Conservation (phyloP, 2,113 vertebrate species). For the Semicossyphus pulcher region DNA sequence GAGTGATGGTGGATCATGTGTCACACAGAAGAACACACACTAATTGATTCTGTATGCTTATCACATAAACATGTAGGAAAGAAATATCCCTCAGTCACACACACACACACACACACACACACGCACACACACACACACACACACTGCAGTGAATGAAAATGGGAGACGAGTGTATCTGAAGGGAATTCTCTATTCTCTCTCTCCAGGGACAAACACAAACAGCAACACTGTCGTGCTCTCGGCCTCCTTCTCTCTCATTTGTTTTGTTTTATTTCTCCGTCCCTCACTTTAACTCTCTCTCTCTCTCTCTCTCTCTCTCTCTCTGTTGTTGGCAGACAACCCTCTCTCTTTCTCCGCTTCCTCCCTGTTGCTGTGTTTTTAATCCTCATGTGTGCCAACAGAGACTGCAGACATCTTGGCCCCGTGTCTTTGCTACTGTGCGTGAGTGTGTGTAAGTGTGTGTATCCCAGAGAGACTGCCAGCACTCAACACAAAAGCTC, state of each 20-base stretch:
- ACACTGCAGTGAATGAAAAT: conserved; percentile 2
- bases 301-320: too few species aligned
- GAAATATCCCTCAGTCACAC: neutral
- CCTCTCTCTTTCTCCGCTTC: conserved; percentile 38
- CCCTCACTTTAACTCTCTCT: conserved; percentile 15
- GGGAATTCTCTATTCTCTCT: conserved; percentile 24
- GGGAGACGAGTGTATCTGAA: conserved; percentile 9
- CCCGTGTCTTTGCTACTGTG: conserved; percentile 35
- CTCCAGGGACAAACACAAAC: conserved; percentile 31
- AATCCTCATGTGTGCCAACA: conserved; percentile 55
- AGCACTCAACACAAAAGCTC: conserved; percentile 62
- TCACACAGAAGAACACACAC: neutral
- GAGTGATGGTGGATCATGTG: neutral
- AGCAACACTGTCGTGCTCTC: conserved; percentile 7
- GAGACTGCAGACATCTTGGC: conserved; percentile 68
- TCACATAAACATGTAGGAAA: neutral
- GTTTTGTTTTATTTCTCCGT: conserved; percentile 9
- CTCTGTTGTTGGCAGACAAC: conserved; percentile 49
- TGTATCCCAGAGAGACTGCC: conserved; percentile 48
- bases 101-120: conserved; percentile 3
- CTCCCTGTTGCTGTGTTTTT: conserved; percentile 55
- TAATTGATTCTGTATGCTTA: conserved; percentile 7
- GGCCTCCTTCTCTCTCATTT: conserved; percentile 18
- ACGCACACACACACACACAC: conserved; percentile 12
- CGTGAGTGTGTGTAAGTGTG: conserved; percentile 19